Percentiles rank a stretch among this genome's conserved stretches.
phyloP scores from a whole-genome alignment of 2,113 vertebrate genomes.

The Girardinichthys multiradiatus region DNA sequence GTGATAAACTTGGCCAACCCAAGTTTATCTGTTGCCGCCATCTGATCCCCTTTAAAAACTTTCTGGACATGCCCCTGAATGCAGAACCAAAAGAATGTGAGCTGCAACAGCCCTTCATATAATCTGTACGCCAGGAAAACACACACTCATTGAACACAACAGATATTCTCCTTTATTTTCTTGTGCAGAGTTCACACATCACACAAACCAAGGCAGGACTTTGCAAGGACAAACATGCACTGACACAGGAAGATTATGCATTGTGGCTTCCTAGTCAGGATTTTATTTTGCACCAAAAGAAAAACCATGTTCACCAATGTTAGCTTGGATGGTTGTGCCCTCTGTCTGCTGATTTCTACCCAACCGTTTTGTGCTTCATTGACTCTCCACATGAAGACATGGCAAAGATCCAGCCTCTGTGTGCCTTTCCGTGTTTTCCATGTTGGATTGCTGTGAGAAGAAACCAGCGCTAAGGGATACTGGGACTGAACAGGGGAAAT shows the following conservation, averaged over 20 bases:
- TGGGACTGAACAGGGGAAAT: slow-evolving; percentile 39
- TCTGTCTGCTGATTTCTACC: slow-evolving; percentile 1
- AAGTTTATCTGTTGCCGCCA: no score
- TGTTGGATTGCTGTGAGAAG: slow-evolving; percentile 35
- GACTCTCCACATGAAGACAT: slow-evolving; percentile 42
- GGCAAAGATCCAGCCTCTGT: slow-evolving; percentile 55
- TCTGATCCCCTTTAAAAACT: neutral
- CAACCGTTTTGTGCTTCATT: slow-evolving; percentile 51
- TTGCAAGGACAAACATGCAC: neutral
- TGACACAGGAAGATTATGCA: neutral
- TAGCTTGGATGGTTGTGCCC: slow-evolving; percentile 9
- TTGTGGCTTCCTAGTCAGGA: neutral
- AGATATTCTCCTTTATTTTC: neutral
- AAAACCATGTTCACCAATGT: neutral
- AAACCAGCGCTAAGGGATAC: slow-evolving; percentile 50
- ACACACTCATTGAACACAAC: neutral
- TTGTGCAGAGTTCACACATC: neutral
- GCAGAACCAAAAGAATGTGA: neutral
- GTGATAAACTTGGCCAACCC: no score
- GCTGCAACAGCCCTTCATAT: neutral
- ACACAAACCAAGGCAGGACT: neutral
- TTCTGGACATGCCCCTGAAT: neutral
- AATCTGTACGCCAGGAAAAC: no score
- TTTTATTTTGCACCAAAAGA: neutral
- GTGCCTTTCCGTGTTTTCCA: slow-evolving; percentile 21